These are phyloP conservation scores for Octopus sinensis DNA, from an alignment of 1,140 invertebrate genomes.

Conservation along the genomic window DNA sequence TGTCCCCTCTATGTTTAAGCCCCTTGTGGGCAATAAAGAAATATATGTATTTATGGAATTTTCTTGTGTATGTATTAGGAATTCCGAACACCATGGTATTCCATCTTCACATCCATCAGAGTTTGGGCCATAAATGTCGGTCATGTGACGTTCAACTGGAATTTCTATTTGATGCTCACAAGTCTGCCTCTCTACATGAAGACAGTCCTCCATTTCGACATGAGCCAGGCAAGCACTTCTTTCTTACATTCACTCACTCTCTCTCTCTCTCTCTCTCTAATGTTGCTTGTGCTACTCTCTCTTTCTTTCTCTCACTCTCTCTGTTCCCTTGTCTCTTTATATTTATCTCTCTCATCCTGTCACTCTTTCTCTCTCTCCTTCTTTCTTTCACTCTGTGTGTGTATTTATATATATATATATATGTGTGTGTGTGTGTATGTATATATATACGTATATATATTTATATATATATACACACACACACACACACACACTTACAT, in stretches of 20 bases:
- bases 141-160: slow-evolving; percentile 53
- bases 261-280: too few relatives aligned
- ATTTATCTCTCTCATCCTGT: not conserved
- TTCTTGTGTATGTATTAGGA: slow-evolving; percentile 30
- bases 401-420: not conserved
- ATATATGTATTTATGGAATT: too few relatives aligned
- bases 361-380: not conserved
- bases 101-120: slow-evolving; percentile 44
- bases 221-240: slow-evolving; percentile 42
- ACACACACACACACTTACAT: too few relatives aligned
- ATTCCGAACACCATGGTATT: slow-evolving; percentile 44
- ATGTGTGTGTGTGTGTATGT: too few relatives aligned
- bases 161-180: slow-evolving; percentile 51
- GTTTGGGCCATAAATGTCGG: slow-evolving; percentile 47
- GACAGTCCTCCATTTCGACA: slow-evolving; percentile 52
- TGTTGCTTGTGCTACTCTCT: too few relatives aligned
- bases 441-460: too few relatives aligned
- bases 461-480: too few relatives aligned
- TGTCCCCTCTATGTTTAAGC: too few relatives aligned
- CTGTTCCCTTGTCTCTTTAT: too few relatives aligned
- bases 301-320: too few relatives aligned
- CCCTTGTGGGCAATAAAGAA: too few relatives aligned
- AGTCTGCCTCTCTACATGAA: slow-evolving; percentile 54
- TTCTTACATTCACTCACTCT: not conserved
- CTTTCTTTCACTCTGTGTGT: not conserved